Evolutionary conservation across 2,888 invertebrate genomes (phyloP).

Genomic region (Pegoplata infirma): DNA sequence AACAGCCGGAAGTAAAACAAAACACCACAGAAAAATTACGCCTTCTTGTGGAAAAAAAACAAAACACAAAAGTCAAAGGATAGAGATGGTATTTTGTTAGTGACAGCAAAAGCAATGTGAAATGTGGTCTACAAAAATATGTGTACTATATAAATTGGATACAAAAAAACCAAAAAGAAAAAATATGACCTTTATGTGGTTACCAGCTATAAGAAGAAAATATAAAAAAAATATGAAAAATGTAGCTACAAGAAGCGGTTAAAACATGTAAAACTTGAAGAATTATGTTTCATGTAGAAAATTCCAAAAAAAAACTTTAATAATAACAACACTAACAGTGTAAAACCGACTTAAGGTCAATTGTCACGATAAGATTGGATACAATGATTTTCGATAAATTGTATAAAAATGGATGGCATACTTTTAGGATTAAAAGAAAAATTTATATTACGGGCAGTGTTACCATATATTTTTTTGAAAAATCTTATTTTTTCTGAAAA

Average conservation of each 20-base stretch:
- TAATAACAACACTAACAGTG: too few species aligned
- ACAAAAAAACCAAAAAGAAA: conserved; percentile 48
- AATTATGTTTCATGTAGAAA: too few species aligned
- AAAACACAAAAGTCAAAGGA: conserved; percentile 21
- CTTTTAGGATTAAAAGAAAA: too few species aligned
- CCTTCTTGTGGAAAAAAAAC: conserved; percentile 49
- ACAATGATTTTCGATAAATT: too few species aligned
- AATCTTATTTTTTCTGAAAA: too few species aligned
- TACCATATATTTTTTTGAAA: too few species aligned
- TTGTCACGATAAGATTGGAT: too few species aligned
- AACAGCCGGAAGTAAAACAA: conserved; percentile 58
- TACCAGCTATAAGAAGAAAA: conserved; percentile 17
- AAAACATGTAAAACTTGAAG: background rate
- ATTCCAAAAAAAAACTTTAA: too few species aligned
- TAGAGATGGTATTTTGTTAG: conserved; percentile 30
- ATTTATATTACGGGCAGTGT: too few species aligned
- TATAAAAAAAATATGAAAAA: conserved; percentile 31
- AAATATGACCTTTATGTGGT: conserved; percentile 46
- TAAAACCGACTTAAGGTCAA: too few species aligned
- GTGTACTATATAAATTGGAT: conserved; percentile 23
- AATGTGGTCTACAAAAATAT: conserved; percentile 31
- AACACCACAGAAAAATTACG: conserved; percentile 64
- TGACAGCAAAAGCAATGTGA: conserved; percentile 32
- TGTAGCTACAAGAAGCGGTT: conserved; percentile 33
- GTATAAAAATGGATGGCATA: too few species aligned